phyloP scores from a whole-genome alignment of 1,140 invertebrate species.

The Glossosoma conforme region DNA sequence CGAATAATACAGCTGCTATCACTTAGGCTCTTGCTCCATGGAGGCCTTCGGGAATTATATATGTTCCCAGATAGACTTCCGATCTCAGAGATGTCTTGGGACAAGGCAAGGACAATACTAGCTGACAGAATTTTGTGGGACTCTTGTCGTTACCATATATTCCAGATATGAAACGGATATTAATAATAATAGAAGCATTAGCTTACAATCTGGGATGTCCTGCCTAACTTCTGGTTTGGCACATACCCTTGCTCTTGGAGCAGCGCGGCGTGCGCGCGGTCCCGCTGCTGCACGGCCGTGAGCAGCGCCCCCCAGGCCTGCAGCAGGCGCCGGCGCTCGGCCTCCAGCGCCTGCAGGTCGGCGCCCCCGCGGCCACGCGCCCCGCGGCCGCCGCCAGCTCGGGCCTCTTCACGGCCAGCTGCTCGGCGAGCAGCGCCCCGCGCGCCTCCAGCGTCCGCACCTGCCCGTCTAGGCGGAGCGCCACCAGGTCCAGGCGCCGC shows the following conservation, averaged over 20 bases:
- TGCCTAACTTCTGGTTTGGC: too few relatives aligned
- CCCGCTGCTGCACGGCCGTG: conserved; percentile 59
- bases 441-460: conserved; percentile 52
- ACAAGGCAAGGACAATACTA: too few relatives aligned
- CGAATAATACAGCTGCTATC: too few relatives aligned
- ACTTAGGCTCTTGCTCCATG: too few relatives aligned
- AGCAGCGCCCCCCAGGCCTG: conserved; percentile 69
- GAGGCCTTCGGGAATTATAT: too few relatives aligned
- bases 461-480: conserved; percentile 51
- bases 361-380: conserved; percentile 53
- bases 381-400: conserved; percentile 52
- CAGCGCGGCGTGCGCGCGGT: conserved; percentile 59
- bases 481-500: conserved; percentile 48
- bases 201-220: too few relatives aligned
- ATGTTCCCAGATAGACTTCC: too few relatives aligned
- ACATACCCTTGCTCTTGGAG: conserved; percentile 55
- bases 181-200: too few relatives aligned
- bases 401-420: conserved; percentile 50
- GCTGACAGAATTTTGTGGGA: too few relatives aligned
- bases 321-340: conserved; percentile 61
- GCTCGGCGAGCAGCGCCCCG: conserved; percentile 48
- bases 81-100: too few relatives aligned
- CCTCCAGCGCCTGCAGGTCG: conserved; percentile 64
- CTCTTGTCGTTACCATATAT: too few relatives aligned
- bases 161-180: too few relatives aligned